Evolutionary conservation across 2,113 vertebrate genomes (phyloP), one percentile per base, ranked within the genome.

Genomic region (Nothoprocta perdicaria): DNA sequence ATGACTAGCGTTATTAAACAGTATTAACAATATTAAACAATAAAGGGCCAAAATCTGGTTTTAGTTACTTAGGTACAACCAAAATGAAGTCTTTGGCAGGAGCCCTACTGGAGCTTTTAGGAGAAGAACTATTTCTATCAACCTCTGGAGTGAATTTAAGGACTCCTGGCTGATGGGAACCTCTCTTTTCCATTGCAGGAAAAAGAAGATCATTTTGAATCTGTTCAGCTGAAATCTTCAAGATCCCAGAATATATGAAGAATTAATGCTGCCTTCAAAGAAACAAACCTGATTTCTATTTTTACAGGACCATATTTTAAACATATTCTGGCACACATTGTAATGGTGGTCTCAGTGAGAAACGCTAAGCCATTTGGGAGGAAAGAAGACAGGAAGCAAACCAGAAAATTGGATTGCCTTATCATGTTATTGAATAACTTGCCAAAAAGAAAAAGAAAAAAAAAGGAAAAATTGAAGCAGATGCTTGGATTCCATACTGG

Each of bases 151-250:
- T 68, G n/a, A 48, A 75, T 83, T 61, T 80, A 57, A 77, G 31
- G 62, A 92, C 58, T 62, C 13, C 3, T 31, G 13, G 21, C 65
- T 96, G 61, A 94, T 62, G 18, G 11, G 29, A 88, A 73, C n/a
- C 12, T 96, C 29, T 94, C 58, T 92, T 88, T 96, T 92, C 92
- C 52, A 68, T 97, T 97, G 52, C 95, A 99, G 99, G 98, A 99
- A 93, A 99, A 99, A 75, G 98, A 98, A 90, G 98, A 99, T 89
- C 94, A 96, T 95, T 99, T 98, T 92, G 99, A 99, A 97, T 98
- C 99, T 35, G 98, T 99, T 96, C 99, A 99, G 80, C 97, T 99
- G 89, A 99, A 99, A 97, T 98, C 98, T 17, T 98, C 98, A 95
- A 96, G 98, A 95, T 95, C 97, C 80, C 98, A 98, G 94, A 98